A percentile compares a stretch with the other conserved stretches of the same genome.
Evolutionary conservation across 2,797 vertebrate species (phyloP).

Genomic region (Ceryle rudis): DNA sequence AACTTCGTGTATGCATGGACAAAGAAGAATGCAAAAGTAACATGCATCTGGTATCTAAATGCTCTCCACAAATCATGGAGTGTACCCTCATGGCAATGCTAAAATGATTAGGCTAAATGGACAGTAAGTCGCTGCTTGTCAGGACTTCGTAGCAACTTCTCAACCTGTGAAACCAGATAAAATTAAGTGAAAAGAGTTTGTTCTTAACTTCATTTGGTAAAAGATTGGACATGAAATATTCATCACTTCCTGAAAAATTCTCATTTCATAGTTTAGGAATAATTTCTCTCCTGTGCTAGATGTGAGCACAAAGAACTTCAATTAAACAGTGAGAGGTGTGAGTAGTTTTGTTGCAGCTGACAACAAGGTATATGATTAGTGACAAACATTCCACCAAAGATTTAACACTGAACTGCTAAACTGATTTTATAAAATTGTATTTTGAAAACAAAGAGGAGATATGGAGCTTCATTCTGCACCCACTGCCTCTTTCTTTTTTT

Average conservation of each 20-base stretch:
- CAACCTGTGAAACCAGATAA: neutral
- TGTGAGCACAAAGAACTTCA: slow-evolving; percentile 7
- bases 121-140: neutral
- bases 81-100: neutral
- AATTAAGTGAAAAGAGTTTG: neutral
- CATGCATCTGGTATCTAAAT: neutral
- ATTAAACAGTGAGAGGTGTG: neutral
- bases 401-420: slow-evolving; percentile 7
- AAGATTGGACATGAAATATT: slow-evolving; percentile 38
- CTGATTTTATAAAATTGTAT: slow-evolving; percentile 22
- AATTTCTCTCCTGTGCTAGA: neutral
- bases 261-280: slow-evolving; percentile 20
- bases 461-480: neutral
- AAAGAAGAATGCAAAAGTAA: neutral
- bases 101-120: neutral
- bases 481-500: neutral
- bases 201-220: neutral
- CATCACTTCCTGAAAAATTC: slow-evolving; percentile 13
- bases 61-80: neutral
- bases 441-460: neutral
- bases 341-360: slow-evolving; percentile 23
- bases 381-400: slow-evolving; percentile 10
- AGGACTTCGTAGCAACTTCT: neutral
- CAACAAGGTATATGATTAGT: neutral
- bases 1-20: neutral